Base-by-base conservation (phyloP, 2,888 invertebrate species). In the Athalia rosae region DNA sequence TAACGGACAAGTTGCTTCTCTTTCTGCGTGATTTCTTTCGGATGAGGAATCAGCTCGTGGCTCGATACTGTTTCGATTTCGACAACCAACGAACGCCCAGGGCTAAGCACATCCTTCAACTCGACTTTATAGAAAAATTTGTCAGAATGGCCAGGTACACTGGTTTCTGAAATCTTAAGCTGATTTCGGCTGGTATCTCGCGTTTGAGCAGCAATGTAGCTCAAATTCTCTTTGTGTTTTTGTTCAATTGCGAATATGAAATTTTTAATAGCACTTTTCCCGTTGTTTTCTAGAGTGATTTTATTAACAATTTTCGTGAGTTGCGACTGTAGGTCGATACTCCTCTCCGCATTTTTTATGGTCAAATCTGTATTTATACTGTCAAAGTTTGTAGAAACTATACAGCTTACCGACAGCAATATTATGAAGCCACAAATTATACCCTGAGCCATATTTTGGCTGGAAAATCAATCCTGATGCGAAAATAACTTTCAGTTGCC, bases 1-100 rank as follows among this genome's bases (percentile, higher is more conserved):
- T 95, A 99, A 82, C 95, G 93, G 0, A 99, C 97, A 81, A 98
- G 92, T 87, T 99, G 99, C 85, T 97, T 96, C 85, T 99, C 99
- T 80, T 96, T 94, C 89, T 99, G 99, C 0, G 94, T 92, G 79
- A 99, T 98, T 83, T 95, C 93, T 8, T 94, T 94, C 1, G 99
- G 99, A 90, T 95, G 96, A 0, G 99, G 97, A 48, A 91, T 89
- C 47, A 99, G 91, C 13, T 94, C 92, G 87, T 97, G 95, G 0
- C 95, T 94, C 71, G 94, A 94, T 0, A 96, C 93, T 7, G 93
- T 92, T 86, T 98, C 97, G 0, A 97, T 90, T 53, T 92, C 92
- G 41, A 95, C 87, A 7, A 91, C 89, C 3, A 92, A 90, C 0
- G 93, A 91, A 56, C 93, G 92, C 3, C 93, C 93, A 4, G 92